Conservation (phyloP, 2,888 invertebrate species). For the Calephelis perditalis region DNA sequence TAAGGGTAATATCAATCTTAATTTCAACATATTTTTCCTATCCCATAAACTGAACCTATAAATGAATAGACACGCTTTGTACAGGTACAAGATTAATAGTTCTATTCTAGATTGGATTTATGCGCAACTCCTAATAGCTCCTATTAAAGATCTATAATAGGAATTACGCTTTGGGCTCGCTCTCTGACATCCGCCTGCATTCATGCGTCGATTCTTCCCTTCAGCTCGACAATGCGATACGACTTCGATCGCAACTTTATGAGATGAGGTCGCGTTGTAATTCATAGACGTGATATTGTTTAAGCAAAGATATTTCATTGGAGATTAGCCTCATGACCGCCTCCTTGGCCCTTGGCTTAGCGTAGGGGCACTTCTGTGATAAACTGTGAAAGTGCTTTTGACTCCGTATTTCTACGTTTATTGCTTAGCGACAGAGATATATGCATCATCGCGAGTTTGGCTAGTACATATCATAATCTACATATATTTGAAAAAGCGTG, state of each 20-base stretch:
- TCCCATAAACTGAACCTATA: background rate
- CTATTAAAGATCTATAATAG: constrained; percentile 11
- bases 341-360: too few relatives aligned
- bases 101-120: constrained; percentile 60
- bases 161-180: constrained; percentile 36
- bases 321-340: too few relatives aligned
- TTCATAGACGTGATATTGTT: constrained; percentile 8
- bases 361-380: too few relatives aligned
- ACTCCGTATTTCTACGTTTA: too few relatives aligned
- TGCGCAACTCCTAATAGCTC: constrained; percentile 44
- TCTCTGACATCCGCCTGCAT: constrained; percentile 27
- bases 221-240: constrained; percentile 20
- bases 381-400: too few relatives aligned
- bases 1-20: background rate
- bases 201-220: constrained; percentile 25
- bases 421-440: too few relatives aligned
- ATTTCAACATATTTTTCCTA: constrained; percentile 7
- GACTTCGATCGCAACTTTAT: constrained; percentile 18
- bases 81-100: constrained; percentile 48
- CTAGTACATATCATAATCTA: too few relatives aligned
- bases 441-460: too few relatives aligned
- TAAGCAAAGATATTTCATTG: background rate
- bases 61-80: constrained; percentile 9
- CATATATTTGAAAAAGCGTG: too few relatives aligned
- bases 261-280: constrained; percentile 7